Base-by-base conservation (phyloP, 1,140 invertebrate species). In the Drosophila malerkotliana region DNA sequence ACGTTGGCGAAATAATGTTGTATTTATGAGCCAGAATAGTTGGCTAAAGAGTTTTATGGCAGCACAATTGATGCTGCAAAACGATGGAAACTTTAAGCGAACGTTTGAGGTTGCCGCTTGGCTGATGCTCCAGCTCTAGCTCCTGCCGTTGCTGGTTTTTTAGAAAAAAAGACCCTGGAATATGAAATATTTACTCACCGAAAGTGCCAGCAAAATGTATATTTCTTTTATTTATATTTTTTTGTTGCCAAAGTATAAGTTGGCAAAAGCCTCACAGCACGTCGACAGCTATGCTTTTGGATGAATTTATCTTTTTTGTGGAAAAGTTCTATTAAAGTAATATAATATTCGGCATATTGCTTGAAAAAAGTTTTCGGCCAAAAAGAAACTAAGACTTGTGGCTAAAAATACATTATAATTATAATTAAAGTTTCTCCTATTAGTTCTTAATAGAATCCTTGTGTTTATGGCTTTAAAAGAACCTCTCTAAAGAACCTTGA, bases 11-110 rank as follows among this genome's bases (percentile, higher is more conserved):
- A 78, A 87, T 87, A 88, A 84, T 84, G 81, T 87, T 87, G 61
- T 88, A 87, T 87, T 87, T 87, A 87, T 87, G 81, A 85, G 82
- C 63, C 24, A 66, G 82, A 77, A 87, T 68, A 74, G 81, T 77
- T 85, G 73, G 62, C 76, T 58, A 62, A 68, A 55, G 57, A 68
- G 73, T 63, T 61, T 34, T 61, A 68, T 56, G 49, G 58, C 52
- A 73, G 60, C 69, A 64, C 61, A 47, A 67, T 67, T 67, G 63
- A 67, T 67, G 63, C 60, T 41, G 59, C 47, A 52, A 34, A 39
- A 47, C 59, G 59, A 32, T 52, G 59, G 63, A 52, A 67, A 67
- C 63, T 67, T 67, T 64, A 67, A 64, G 32, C 44, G 47, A 53
- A 53, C 60, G 60, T 10, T 53, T 63, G 34, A 32, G 47, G 58